Conservation (phyloP, 2,888 invertebrate species). For the Erebia epiphron region DNA sequence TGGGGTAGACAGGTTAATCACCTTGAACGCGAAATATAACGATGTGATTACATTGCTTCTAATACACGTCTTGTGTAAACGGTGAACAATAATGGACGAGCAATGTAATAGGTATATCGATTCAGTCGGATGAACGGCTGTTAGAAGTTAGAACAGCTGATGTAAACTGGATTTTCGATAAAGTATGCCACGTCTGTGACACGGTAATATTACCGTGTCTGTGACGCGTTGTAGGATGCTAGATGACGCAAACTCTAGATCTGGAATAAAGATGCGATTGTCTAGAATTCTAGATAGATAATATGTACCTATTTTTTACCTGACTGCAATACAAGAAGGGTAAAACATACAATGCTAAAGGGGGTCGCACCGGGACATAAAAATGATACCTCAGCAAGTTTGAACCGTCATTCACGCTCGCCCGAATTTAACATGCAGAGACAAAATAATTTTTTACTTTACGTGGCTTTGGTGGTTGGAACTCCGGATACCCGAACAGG, state of each 20-base stretch:
- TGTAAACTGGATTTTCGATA: background rate
- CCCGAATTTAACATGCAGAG: no score
- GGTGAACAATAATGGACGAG: background rate
- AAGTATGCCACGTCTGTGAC: background rate
- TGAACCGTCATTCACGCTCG: no score
- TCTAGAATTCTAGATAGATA: background rate
- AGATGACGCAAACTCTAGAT: background rate
- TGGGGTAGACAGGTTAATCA: slow-evolving; percentile 17
- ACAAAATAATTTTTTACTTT: no score
- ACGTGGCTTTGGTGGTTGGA: no score
- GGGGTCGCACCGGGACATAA: no score
- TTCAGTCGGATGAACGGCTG: background rate
- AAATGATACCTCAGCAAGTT: no score
- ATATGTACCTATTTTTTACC: background rate
- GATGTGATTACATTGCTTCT: slow-evolving; percentile 13
- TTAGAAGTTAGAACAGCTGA: slow-evolving; percentile 16
- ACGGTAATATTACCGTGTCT: no score
- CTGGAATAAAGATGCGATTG: background rate
- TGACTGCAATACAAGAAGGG: no score
- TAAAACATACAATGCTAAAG: no score
- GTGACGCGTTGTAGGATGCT: background rate
- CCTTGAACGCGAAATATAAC: slow-evolving; percentile 5
- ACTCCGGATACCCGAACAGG: no score
- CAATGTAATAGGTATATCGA: background rate
- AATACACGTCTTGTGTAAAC: background rate